phyloP scores from a whole-genome alignment of 2,113 vertebrate species.

The Scortum barcoo region DNA sequence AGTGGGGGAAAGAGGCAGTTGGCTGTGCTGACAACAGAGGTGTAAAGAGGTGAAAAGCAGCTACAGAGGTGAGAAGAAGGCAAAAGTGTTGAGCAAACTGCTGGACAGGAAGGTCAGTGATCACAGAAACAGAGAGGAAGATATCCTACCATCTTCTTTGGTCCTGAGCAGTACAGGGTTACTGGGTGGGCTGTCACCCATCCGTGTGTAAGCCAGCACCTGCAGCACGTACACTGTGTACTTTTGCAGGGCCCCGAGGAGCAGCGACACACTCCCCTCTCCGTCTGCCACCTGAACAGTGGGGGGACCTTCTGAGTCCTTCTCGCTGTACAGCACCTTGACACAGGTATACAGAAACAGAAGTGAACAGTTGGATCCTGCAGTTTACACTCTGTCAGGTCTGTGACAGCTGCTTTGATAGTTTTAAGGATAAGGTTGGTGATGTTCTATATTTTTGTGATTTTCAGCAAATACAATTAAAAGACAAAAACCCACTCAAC shows the following conservation, averaged over 20 bases:
- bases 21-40: constrained; percentile 7
- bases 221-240: constrained; percentile 90
- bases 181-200: constrained; percentile 91
- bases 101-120: constrained; percentile 35
- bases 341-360: constrained; percentile 19
- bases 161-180: constrained; percentile 85
- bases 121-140: neutral
- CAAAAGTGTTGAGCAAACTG: constrained; percentile 24
- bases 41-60: constrained; percentile 34
- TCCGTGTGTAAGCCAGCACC: constrained; percentile 91
- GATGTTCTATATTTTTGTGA: neutral
- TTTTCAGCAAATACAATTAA: neutral
- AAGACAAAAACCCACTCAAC: constrained; percentile 4
- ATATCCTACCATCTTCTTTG: constrained; percentile 91
- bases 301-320: constrained; percentile 83
- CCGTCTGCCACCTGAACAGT: constrained; percentile 86
- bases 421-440: neutral
- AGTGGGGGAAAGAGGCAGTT: constrained; percentile 1
- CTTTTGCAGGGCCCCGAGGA: constrained; percentile 88
- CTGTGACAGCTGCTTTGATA: neutral
- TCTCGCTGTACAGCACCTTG: constrained; percentile 89
- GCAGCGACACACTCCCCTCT: constrained; percentile 86
- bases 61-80: constrained; percentile 5
- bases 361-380: neutral
- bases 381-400: neutral